A percentile compares a stretch with the other conserved stretches of the same genome.
phyloP scores from a whole-genome alignment of 2,797 vertebrate genomes.

The Potorous gilbertii region DNA sequence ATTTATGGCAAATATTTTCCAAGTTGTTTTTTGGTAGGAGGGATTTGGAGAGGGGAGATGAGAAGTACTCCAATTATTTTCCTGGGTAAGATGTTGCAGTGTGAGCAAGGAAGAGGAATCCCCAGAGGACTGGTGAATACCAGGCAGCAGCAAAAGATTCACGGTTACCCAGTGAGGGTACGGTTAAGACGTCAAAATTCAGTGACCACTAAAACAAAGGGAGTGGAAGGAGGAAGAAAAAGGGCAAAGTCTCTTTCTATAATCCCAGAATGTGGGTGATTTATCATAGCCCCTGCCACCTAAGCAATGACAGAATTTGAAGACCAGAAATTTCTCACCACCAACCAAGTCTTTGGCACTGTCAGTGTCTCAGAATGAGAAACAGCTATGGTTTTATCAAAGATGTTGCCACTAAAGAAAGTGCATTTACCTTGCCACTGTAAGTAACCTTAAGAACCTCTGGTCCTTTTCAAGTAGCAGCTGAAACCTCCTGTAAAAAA shows the following conservation, averaged over 20 bases:
- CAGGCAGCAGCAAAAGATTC: neutral
- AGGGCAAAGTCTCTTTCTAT: neutral
- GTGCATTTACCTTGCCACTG: neutral
- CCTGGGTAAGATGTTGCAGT: neutral
- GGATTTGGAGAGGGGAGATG: neutral
- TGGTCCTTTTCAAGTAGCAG: neutral
- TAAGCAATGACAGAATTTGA: neutral
- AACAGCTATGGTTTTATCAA: neutral
- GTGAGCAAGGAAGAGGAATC: neutral
- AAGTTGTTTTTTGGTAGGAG: neutral
- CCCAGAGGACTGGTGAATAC: neutral
- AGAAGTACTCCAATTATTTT: neutral
- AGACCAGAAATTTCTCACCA: neutral
- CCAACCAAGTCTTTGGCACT: neutral
- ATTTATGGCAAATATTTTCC: slow-evolving; percentile 2
- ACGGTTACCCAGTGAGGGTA: neutral
- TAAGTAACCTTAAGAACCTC: neutral
- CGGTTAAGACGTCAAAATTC: neutral
- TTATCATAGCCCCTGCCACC: neutral
- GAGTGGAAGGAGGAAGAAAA: neutral
- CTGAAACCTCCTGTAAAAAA: neutral
- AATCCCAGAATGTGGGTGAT: neutral
- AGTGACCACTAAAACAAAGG: no score
- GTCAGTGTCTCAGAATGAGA: neutral
- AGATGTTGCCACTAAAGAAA: neutral